Conservation (phyloP, 2,888 invertebrate species). For the Lasioglossum lativentre region DNA sequence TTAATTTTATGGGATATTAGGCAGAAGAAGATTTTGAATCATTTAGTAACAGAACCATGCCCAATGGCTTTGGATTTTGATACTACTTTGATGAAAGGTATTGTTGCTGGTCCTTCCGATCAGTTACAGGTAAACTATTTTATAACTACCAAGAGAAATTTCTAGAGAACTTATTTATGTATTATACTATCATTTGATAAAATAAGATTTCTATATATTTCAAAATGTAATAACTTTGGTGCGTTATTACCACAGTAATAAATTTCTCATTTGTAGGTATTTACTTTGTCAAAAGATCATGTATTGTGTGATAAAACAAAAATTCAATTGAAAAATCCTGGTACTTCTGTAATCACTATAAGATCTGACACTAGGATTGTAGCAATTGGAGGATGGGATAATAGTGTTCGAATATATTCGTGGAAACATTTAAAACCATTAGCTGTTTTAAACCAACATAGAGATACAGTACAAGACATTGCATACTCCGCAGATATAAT, state of each 20-base stretch:
- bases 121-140: conserved; percentile 86
- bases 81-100: conserved; percentile 87
- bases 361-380: conserved; percentile 91
- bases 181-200: not conserved
- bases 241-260: not conserved
- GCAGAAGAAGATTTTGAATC: conserved; percentile 86
- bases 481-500: conserved; percentile 89
- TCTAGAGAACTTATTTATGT: not conserved
- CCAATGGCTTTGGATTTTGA: conserved; percentile 91
- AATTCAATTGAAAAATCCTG: conserved; percentile 89
- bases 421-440: conserved; percentile 91
- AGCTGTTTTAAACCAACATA: conserved; percentile 91
- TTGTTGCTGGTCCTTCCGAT: conserved; percentile 89
- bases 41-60: conserved; percentile 87
- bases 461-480: conserved; percentile 89
- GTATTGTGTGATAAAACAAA: conserved; percentile 84
- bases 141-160: not conserved
- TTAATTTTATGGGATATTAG: conserved; percentile 90
- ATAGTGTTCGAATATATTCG: conserved; percentile 90
- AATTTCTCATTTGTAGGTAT: conserved; percentile 72
- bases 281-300: conserved; percentile 75
- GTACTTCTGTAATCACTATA: conserved; percentile 89
- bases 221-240: not conserved
- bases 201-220: conserved; percentile 1
- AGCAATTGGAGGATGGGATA: conserved; percentile 91